Conservation (phyloP, 2,113 vertebrate genomes). For the Chionis minor region DNA sequence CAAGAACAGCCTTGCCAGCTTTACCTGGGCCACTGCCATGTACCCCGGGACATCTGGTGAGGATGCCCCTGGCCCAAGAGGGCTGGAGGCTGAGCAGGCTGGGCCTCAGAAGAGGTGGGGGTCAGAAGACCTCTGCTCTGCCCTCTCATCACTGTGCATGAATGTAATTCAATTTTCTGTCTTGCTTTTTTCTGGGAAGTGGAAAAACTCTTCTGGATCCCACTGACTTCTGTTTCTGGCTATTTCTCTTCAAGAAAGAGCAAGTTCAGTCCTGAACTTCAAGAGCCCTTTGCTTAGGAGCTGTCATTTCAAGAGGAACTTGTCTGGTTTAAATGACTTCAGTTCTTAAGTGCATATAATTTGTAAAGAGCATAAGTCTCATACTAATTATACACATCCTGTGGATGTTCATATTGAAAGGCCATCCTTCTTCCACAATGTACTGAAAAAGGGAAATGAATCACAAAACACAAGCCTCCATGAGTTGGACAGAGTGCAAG, state of each 20-base stretch:
- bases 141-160: background rate
- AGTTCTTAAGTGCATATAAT: background rate
- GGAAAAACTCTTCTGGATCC: background rate
- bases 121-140: background rate
- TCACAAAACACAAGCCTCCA: background rate
- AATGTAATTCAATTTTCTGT: background rate
- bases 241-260: background rate
- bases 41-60: background rate
- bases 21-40: background rate
- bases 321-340: background rate
- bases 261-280: background rate
- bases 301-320: background rate
- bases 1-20: background rate
- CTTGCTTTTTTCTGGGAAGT: background rate
- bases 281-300: background rate
- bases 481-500: background rate
- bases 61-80: rapidly evolving
- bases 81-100: background rate
- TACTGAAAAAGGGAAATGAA: background rate
- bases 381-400: background rate
- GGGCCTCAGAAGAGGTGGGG: background rate
- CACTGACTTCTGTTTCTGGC: background rate
- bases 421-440: background rate
- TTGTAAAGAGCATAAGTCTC: background rate
- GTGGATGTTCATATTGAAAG: background rate